Evolutionary conservation across 2,113 vertebrate genomes (phyloP), one percentile per base, ranked within the genome.

Genomic region (Corythornis vintsioides): DNA sequence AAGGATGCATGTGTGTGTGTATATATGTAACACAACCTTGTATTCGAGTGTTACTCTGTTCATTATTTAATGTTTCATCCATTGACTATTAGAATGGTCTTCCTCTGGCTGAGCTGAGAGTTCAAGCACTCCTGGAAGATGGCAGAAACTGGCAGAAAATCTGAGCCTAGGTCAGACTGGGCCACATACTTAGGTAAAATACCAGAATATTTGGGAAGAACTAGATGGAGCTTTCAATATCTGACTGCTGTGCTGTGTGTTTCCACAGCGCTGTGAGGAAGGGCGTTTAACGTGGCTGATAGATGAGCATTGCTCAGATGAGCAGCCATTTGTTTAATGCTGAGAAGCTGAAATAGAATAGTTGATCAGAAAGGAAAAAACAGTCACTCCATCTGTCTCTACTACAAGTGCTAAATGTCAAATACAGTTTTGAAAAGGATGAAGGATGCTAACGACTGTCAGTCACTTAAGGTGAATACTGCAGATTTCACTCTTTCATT

Each of bases 291-390:
- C 9, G n/a, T 24, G 52, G 77, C 24, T 89, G 78, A 28, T 43
- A 61, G 65, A 60, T 75, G 52, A 65, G n/a, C 81, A 88, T 63
- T 84, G 84, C 92, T 94, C 43, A 91, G 88, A 87, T 63, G 88
- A 96, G 64, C 19, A 94, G 53, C 38, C 3, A 15, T 26, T 87
- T 83, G 74, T 71, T 80, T 83, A 81, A 73, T 92, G 61, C 53
- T 75, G 38, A 90, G 69, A 93, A 89, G 83, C 53, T 89, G 75
- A 81, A 94, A 80, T 73, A 76, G 45, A 82, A 33, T 35, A 59
- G 38, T 63, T 92, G 42, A 90, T 95, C 13, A 90, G 63, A 83
- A 92, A 65, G 64, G 16, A 86, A 79, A 43, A 14, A 22, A 73
- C 42, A 42, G 77, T 65, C 10, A 1, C 78, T 94, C n/a, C n/a